Evolutionary conservation across 2,797 vertebrate genomes (phyloP).

Genomic region (Lacerta bilineata): DNA sequence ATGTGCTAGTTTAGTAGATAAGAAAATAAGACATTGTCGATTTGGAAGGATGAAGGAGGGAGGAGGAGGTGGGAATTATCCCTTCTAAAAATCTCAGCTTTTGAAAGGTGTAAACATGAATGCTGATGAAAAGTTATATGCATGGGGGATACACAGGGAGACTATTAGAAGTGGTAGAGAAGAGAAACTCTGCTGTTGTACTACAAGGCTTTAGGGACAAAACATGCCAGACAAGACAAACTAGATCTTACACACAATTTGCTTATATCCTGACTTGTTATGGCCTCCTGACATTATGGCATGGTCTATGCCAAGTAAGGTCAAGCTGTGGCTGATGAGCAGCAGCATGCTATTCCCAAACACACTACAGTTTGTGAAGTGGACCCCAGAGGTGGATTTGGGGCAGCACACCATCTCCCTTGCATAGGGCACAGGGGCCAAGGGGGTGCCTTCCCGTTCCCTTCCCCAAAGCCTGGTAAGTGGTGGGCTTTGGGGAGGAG

Average conservation of each 20-base stretch:
- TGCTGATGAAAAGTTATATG: slow-evolving; percentile 1
- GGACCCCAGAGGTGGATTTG: too few relatives aligned
- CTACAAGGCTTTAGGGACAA: not conserved
- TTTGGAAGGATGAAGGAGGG: slow-evolving; percentile 12
- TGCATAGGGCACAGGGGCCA: too few relatives aligned
- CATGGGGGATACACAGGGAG: not conserved
- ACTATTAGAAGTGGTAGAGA: slow-evolving; percentile 18
- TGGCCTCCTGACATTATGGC: not conserved
- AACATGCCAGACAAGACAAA: not conserved
- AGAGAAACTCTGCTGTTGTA: not conserved
- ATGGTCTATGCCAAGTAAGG: not conserved
- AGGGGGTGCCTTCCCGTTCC: too few relatives aligned
- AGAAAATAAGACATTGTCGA: slow-evolving; percentile 26
- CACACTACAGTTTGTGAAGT: too few relatives aligned
- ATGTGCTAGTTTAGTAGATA: slow-evolving; percentile 23
- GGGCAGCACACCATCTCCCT: too few relatives aligned
- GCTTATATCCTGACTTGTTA: not conserved
- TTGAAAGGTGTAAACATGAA: slow-evolving; percentile 35
- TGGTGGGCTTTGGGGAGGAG: too few relatives aligned
- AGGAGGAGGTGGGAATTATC: slow-evolving; percentile 5
- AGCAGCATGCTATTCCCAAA: too few relatives aligned
- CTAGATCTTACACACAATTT: not conserved
- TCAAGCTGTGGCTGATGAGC: not conserved
- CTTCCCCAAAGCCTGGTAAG: too few relatives aligned
- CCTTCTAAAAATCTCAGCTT: slow-evolving; percentile 20